Base-by-base conservation (phyloP, 1,140 invertebrate genomes). In the Lepidotrigona ventralis region DNA sequence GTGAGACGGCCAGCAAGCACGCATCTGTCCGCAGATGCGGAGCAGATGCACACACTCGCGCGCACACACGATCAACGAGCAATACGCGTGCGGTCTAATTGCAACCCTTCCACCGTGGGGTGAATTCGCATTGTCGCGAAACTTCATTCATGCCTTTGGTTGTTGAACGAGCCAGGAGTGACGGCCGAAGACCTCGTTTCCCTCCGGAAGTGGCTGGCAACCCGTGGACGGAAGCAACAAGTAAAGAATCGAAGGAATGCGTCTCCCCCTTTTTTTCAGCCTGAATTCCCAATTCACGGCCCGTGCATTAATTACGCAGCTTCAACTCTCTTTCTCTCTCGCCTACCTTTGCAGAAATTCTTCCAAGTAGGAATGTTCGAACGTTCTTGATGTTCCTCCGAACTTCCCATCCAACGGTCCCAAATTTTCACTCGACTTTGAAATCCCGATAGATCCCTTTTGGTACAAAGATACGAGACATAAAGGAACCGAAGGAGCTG, bases 21-120 rank as follows among this genome's bases (percentile, higher is more conserved):
- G 86, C 91, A 91, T 91, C 91, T 91, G 91, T 91, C 91, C 85
- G 88, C 90, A 91, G 91, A 91, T 91, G 91, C 90, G 82, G 88
- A 88, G 90, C 91, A 91, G 91, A 91, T 91, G 91, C 89, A 90
- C 56, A 46, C 39, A 46, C 39, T 46, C 39, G 73, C 33, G 46
- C 46, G 85, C 81, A 77, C 63, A 46, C 46, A 19, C 63, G 51
- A 78, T 68, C 56, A 70, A 80, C 82, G 64, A 64, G 86, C 81
- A 88, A 88, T 87, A 69, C 88, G 89, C 78, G 82, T 85, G 77
- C 85, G 79, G 69, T 83, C 76, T 90, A 91, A 90, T 91, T 91
- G 85, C 88, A 91, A 89, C 89, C 90, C 87, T 83, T 90, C 81
- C 70, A 54, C 53, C 58, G 63, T 26, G 70, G 85, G 83, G 81